Evolutionary conservation across 2,113 vertebrate species (phyloP).

Genomic region (Cynocephalus volans): DNA sequence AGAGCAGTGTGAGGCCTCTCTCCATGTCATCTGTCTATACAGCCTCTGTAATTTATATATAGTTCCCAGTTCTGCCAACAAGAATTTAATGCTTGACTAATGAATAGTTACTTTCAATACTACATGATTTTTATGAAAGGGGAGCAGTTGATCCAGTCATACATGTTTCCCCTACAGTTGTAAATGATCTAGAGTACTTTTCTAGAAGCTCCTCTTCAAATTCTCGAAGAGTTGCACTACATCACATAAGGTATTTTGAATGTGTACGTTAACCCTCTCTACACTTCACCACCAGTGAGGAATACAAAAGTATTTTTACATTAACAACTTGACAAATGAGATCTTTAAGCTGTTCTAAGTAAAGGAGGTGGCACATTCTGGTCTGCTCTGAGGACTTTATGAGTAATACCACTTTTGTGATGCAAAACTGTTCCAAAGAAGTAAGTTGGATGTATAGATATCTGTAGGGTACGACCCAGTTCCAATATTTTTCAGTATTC

Average conservation of each 20-base stretch:
- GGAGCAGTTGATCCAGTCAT: background rate
- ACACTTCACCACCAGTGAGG: background rate
- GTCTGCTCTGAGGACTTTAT: slow-evolving; percentile 12
- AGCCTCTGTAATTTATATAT: background rate
- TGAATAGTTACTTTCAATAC: background rate
- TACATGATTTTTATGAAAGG: slow-evolving; percentile 25
- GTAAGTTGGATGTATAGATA: background rate
- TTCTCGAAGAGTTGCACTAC: background rate
- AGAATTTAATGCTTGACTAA: background rate
- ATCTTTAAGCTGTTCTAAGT: slow-evolving; percentile 29
- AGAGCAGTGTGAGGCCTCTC: background rate
- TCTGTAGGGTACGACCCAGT: background rate
- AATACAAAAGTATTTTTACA: background rate
- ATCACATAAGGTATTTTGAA: slow-evolving; percentile 11
- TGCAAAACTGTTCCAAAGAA: background rate
- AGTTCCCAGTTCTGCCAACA: background rate
- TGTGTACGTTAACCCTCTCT: background rate
- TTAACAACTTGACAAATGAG: slow-evolving; percentile 9
- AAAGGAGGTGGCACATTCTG: background rate
- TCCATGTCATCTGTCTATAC: background rate
- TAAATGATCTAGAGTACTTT: background rate
- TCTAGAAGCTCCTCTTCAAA: slow-evolving; percentile 40
- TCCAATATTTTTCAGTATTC: slow-evolving; percentile 22
- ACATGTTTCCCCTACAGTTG: background rate
- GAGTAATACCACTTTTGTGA: background rate